Evolutionary conservation across 2,888 invertebrate species (phyloP).

Genomic region (Tridacna gigas): DNA sequence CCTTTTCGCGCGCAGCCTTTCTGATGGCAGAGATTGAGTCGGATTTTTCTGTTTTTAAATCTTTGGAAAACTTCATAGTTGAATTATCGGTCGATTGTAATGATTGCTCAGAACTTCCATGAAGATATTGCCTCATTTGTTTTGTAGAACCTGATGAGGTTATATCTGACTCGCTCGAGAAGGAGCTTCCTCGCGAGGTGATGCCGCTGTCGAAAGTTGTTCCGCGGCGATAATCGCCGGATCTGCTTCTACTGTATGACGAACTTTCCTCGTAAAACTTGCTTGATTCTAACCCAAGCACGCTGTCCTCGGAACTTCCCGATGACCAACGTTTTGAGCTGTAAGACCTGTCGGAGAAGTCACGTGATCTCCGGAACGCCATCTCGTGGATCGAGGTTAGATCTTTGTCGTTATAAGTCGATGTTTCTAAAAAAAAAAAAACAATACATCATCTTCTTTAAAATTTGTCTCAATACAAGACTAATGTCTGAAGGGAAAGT

Average conservation of each 20-base stretch:
- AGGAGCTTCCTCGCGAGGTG: conserved; percentile 54
- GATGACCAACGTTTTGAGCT: conserved; percentile 8
- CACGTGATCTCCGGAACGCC: conserved; percentile 27
- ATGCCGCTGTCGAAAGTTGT: conserved; percentile 57
- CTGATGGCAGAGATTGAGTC: conserved; percentile 19
- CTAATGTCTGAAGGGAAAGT: too few relatives aligned
- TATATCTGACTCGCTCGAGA: conserved; percentile 56
- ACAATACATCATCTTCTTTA: neutral
- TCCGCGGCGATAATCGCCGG: conserved; percentile 28
- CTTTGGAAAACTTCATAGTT: conserved; percentile 9
- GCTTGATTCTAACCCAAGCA: neutral
- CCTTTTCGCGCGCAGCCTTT: conserved; percentile 1
- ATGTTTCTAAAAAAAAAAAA: conserved; percentile 15
- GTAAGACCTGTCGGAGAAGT: conserved; percentile 10
- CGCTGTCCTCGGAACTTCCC: neutral
- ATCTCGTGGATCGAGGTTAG: conserved; percentile 20
- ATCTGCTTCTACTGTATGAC: conserved; percentile 7
- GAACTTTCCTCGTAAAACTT: conserved; percentile 11
- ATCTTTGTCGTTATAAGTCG: conserved; percentile 2
- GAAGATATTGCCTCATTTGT: conserved; percentile 54
- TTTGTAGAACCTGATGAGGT: conserved; percentile 26
- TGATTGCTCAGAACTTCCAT: conserved; percentile 43
- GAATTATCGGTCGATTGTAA: conserved; percentile 41
- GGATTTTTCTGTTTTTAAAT: conserved; percentile 10
- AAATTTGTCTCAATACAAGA: too few relatives aligned